phyloP scores from a whole-genome alignment of 1,140 invertebrate species.

The Conus ventricosus region DNA sequence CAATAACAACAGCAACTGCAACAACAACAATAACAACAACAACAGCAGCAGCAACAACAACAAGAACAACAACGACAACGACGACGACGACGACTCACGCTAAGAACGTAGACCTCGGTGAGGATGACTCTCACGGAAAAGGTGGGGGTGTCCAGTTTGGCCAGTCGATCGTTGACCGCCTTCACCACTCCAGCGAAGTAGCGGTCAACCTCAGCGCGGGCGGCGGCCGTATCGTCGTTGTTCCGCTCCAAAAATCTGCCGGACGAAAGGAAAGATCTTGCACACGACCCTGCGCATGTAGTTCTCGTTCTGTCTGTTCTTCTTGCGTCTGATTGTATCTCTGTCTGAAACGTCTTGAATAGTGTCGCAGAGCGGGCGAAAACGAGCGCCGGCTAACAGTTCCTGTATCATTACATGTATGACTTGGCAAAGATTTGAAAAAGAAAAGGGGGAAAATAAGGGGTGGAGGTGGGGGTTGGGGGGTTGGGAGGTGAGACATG shows the following conservation, averaged over 20 bases:
- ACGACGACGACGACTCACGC: background rate
- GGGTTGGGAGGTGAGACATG: no score
- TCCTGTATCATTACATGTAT: conserved; percentile 2
- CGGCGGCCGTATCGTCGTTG: background rate
- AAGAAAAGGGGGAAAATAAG: no score
- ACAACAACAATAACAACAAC: background rate
- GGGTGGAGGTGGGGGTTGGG: no score
- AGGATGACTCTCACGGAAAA: conserved; percentile 2
- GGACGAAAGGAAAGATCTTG: no score
- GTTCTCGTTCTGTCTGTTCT: background rate
- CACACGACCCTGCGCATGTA: no score
- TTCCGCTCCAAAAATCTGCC: conserved; percentile 2
- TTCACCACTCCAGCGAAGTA: conserved; percentile 11
- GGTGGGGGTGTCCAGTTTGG: background rate
- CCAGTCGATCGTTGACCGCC: background rate
- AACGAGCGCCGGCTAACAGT: background rate
- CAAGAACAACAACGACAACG: no score
- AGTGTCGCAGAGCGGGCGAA: no score
- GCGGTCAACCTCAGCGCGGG: background rate
- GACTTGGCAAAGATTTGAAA: background rate
- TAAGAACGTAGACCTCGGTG: background rate
- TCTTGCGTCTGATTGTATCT: background rate
- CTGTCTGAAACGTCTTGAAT: background rate
- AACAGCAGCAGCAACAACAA: background rate
- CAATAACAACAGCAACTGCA: no score